Conservation (phyloP, 2,888 invertebrate genomes). For the Mesochorus sp. region DNA sequence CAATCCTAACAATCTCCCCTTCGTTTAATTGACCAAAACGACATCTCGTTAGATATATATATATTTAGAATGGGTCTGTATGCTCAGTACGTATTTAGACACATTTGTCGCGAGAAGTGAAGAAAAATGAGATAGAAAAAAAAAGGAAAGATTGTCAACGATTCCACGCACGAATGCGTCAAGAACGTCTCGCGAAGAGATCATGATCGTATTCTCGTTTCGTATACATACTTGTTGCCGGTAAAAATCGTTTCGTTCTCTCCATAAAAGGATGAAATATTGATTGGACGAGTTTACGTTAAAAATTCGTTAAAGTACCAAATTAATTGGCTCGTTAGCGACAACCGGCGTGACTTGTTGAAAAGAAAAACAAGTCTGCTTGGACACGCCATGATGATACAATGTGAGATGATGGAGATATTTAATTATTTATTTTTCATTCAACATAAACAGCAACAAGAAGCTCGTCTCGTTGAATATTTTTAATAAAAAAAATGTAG, state of each 20-base stretch:
- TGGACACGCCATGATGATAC: not conserved
- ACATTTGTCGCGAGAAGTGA: not conserved
- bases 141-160: not conserved
- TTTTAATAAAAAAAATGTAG: not conserved
- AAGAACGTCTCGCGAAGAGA: slow-evolving; percentile 1
- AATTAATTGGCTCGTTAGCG: slow-evolving; percentile 60
- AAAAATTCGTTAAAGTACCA: slow-evolving; percentile 41
- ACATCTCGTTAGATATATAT: slow-evolving; percentile 8
- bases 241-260: slow-evolving; percentile 29
- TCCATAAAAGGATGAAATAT: slow-evolving; percentile 48
- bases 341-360: slow-evolving; percentile 20
- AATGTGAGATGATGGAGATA: not conserved
- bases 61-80: not conserved
- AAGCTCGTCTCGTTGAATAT: not conserved
- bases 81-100: not conserved
- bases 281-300: slow-evolving; percentile 59
- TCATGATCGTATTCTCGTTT: slow-evolving; percentile 18
- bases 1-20: slow-evolving; percentile 9
- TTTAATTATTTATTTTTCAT: slow-evolving; percentile 16
- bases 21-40: slow-evolving; percentile 8
- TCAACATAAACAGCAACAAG: too few relatives aligned
- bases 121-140: not conserved
- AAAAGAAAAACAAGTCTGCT: not conserved
- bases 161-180: slow-evolving; percentile 4
- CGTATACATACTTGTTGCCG: not conserved